Base-by-base conservation (phyloP, 2,888 invertebrate species). In the Desoria tigrina region DNA sequence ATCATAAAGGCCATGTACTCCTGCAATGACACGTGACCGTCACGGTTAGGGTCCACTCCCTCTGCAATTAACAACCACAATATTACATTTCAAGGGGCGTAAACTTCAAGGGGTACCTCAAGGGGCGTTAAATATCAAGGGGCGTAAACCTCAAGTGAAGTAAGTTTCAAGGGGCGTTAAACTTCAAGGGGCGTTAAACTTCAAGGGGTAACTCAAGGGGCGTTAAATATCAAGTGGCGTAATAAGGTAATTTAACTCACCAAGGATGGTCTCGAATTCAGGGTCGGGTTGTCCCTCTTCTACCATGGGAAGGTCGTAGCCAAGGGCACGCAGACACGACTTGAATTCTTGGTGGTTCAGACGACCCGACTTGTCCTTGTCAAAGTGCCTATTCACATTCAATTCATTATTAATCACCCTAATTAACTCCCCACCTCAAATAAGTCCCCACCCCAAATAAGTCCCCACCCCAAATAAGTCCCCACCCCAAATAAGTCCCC, bases 1-100 rank as follows among this genome's bases (percentile, higher is more conserved):
- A 99, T 99, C 98, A 99, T 99, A 83, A 99, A 99, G 74, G 97
- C 96, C 95, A 99, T 99, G 84, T 98, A 99, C 82, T 99, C 99
- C 84, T 99, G 98, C 74, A 99, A 85, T 2, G 96, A 96, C 63
- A 99, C 97, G 79, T 94, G 90, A 49, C 98, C 99, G 82, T 98
- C 98, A 78, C 98, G 87, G 82, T 94, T 93, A 69, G 92, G 93
- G 82, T 94, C 93, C 49, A 93, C 93, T 73, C 90, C 86, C 81
- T 91, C 91, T 86, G 79, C 11, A 79, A 78, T 32, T 32, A 18
- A 18, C 16, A 18, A n/a, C n/a, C n/a, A n/a, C n/a, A n/a, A n/a
- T n/a, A 45, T 18, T 9, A 4, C 21, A 18, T 16, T 45, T 39
- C 39, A 32, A 32, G 11, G 11, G 11, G 6, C 32, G 32, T 32